Evolutionary conservation across 2,113 vertebrate species (phyloP).

Genomic region (Cisticola juncidis): DNA sequence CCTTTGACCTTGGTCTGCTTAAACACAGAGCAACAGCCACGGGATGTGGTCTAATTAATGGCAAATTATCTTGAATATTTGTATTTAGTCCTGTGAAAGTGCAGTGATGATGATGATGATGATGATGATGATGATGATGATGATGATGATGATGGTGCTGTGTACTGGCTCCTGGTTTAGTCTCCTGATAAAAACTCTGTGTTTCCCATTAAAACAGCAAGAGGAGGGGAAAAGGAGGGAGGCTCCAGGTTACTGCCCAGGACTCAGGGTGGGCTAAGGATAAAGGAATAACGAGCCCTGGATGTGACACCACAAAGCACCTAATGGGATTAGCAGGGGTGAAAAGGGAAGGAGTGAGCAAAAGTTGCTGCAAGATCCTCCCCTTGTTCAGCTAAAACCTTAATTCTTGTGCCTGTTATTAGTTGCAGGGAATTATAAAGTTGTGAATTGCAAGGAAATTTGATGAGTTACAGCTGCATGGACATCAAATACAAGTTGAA

Average conservation of each 20-base stretch:
- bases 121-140: background rate
- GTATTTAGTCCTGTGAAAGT: background rate
- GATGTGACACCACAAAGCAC: background rate
- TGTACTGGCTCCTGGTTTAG: accelerated
- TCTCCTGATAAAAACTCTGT: background rate
- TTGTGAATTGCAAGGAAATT: background rate
- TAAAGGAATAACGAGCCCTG: background rate
- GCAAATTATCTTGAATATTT: background rate
- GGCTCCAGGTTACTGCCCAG: background rate
- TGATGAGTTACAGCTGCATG: background rate
- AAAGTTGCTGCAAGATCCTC: background rate
- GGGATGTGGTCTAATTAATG: background rate
- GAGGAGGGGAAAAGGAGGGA: background rate
- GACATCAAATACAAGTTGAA: background rate
- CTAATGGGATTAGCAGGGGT: background rate
- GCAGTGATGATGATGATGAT: background rate
- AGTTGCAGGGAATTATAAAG: background rate
- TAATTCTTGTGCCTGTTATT: background rate
- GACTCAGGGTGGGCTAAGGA: background rate
- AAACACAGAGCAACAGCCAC: background rate
- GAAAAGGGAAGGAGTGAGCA: background rate
- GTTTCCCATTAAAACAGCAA: background rate
- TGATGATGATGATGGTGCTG: background rate
- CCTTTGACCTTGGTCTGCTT: background rate
- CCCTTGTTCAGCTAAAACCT: background rate